Conservation (phyloP, 1,140 invertebrate species). For the Polyergus mexicanus region DNA sequence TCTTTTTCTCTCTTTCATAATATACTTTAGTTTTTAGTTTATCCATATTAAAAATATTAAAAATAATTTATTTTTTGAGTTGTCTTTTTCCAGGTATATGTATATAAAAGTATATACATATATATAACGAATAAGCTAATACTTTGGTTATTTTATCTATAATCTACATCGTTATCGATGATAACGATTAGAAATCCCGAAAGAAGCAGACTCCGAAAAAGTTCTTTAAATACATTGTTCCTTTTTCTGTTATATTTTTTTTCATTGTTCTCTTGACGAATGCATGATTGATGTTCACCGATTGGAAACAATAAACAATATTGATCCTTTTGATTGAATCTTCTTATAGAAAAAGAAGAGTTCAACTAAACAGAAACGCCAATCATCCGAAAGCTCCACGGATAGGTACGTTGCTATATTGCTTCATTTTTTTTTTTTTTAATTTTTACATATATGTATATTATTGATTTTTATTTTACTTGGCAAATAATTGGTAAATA, state of each 20-base stretch:
- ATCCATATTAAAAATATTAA: too few relatives aligned
- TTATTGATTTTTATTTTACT: slow-evolving; percentile 23
- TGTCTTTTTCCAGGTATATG: slow-evolving; percentile 12
- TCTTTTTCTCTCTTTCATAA: too few relatives aligned
- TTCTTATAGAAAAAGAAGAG: slow-evolving; percentile 85
- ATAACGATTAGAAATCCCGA: slow-evolving; percentile 27
- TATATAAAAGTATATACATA: background rate
- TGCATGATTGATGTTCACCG: slow-evolving; percentile 83
- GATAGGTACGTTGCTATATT: slow-evolving; percentile 77
- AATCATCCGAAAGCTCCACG: slow-evolving; percentile 79
- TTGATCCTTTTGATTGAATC: slow-evolving; percentile 69
- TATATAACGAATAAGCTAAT: background rate
- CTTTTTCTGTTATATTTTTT: slow-evolving; percentile 50
- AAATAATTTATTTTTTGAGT: slow-evolving; percentile 12
- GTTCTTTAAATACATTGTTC: slow-evolving; percentile 65
- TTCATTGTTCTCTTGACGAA: slow-evolving; percentile 68
- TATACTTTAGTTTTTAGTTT: too few relatives aligned
- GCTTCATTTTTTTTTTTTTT: background rate
- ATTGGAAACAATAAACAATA: slow-evolving; percentile 51
- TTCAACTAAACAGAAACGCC: slow-evolving; percentile 30
- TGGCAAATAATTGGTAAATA: background rate
- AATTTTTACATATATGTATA: slow-evolving; percentile 11
- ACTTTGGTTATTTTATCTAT: background rate
- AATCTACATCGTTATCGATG: background rate
- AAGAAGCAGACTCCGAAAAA: slow-evolving; percentile 75